Base-by-base conservation (phyloP, 2,797 vertebrate genomes). In the Astyanax mexicanus region DNA sequence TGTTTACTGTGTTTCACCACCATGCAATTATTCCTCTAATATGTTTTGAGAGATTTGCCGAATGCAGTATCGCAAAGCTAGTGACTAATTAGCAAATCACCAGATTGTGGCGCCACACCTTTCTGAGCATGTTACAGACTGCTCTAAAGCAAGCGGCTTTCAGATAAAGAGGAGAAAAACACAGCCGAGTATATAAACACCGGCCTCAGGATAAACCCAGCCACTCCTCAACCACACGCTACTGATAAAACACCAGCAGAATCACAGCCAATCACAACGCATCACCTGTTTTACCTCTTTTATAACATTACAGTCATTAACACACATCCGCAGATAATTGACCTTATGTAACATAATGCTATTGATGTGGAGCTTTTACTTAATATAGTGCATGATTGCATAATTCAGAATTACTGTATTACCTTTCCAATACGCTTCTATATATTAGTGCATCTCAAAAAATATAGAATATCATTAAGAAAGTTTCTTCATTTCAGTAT, bases 11-110 rank as follows among this genome's bases (percentile, higher is more conserved):
- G 69, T 72, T 80, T 87, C 76, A 86, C 81, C 86, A 90, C 84
- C 82, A 85, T 86, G 84, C 55, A 84, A 84, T 86, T 78, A 80
- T 86, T 84, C 84, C 78, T 74, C 86, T 85, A 88, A 88, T 89
- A 81, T 85, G 81, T 86, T 89, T 81, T 83, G 81, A 87, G 65
- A 83, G 78, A 77, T 81, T 58, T 81, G 71, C 68, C 21, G 80
- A 82, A 78, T 80, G 75, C 84, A 85, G 86, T 89, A 80, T 78
- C 29, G 35, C 65, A 72, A 77, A 72, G 61, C 40, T 13, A n/a
- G 45, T 25, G 54, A 78, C 65, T 80, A 74, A 83, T 79, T 79
- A 79, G 73, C 75, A 78, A 78, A 83, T 65, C 47, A 75, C 57
- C 61, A 52, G 55, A 62, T 65, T 72, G 67, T 55, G 35, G 25